Conservation (phyloP, 2,113 vertebrate genomes). For the Eurystomus gularis region DNA sequence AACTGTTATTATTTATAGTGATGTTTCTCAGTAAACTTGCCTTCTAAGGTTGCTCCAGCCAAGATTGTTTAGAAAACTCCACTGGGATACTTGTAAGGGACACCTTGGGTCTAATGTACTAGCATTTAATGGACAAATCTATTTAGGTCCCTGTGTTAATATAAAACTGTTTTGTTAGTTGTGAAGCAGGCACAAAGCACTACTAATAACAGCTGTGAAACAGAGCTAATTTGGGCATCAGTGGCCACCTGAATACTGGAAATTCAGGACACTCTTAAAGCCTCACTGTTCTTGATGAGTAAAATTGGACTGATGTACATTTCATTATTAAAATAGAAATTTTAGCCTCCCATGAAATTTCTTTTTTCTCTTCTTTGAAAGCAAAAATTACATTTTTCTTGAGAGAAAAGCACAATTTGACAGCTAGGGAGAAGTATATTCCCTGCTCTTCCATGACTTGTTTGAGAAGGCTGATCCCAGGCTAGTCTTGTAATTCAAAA, state of each 20-base stretch:
- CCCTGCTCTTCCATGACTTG: not conserved
- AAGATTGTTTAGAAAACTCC: constrained; percentile 64
- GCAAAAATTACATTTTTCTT: not conserved
- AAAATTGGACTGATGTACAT: not conserved
- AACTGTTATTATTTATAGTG: constrained; percentile 42
- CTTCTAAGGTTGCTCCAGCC: constrained; percentile 55
- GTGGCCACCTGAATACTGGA: constrained; percentile 35
- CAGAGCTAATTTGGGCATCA: constrained; percentile 45
- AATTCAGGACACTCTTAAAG: constrained; percentile 4
- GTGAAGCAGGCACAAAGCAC: constrained; percentile 58
- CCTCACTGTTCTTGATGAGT: not conserved
- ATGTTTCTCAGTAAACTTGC: constrained; percentile 37
- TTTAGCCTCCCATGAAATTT: not conserved
- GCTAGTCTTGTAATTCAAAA: not conserved
- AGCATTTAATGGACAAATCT: constrained; percentile 69
- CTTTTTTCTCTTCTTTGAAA: constrained; percentile 2
- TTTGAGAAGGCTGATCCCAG: not conserved
- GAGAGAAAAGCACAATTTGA: not conserved
- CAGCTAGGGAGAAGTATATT: not conserved
- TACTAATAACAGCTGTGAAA: constrained; percentile 61
- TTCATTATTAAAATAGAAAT: constrained; percentile 4
- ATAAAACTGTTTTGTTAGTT: constrained; percentile 68
- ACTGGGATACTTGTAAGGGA: constrained; percentile 61
- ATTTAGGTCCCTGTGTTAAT: constrained; percentile 62
- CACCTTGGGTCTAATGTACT: constrained; percentile 69